phyloP scores from a whole-genome alignment of 2,113 vertebrate species.

The Diglossa brunneiventris region DNA sequence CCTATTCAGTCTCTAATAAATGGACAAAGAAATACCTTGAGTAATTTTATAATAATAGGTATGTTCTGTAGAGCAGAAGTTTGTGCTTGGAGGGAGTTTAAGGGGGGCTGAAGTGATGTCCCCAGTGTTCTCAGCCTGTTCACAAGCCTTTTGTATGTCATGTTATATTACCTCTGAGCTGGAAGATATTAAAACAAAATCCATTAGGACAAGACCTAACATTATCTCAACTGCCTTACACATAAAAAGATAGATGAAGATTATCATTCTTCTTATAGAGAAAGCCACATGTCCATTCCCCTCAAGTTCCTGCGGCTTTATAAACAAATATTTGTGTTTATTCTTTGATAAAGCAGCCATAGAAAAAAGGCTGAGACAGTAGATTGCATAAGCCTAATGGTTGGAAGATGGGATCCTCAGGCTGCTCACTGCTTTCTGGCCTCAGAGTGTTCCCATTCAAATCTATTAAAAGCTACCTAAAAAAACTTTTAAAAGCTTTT shows the following conservation, averaged over 20 bases:
- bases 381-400: constrained; percentile 44
- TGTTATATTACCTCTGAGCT: constrained; percentile 40
- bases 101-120: constrained; percentile 17
- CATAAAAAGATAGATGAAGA: constrained; percentile 22
- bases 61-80: constrained; percentile 10
- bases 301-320: constrained; percentile 25
- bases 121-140: constrained; percentile 37
- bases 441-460: neutral
- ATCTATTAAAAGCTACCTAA: constrained; percentile 1
- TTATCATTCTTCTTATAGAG: neutral
- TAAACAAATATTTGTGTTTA: constrained; percentile 26
- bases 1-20: neutral
- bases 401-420: constrained; percentile 12
- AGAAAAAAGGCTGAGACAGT: neutral
- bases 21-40: neutral
- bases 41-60: constrained; percentile 14
- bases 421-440: neutral
- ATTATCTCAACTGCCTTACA: constrained; percentile 21
- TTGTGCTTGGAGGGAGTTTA: constrained; percentile 21
- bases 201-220: constrained; percentile 55
- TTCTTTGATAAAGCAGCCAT: constrained; percentile 30
- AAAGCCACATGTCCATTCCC: neutral
- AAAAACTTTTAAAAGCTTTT: constrained; percentile 15
- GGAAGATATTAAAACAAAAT: constrained; percentile 51
- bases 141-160: constrained; percentile 19